Evolutionary conservation across 2,797 vertebrate genomes (phyloP), one percentile per base, ranked within the genome.

Genomic region (Ibycter americanus): DNA sequence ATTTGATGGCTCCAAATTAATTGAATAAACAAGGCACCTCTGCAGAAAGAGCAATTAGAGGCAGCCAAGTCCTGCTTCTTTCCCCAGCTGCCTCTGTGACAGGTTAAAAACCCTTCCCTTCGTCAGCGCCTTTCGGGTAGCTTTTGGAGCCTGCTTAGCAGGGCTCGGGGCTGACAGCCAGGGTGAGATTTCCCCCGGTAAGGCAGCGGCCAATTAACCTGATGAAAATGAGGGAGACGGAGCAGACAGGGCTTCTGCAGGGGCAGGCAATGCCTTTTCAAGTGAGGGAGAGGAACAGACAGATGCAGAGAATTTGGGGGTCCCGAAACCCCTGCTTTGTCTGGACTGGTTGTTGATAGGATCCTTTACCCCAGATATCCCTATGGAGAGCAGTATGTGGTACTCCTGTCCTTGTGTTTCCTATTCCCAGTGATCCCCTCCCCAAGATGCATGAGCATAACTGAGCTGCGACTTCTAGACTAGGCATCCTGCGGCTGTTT

Each of bases 1-100:
- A 15, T 92, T 87, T 92, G 94, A 95, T 67, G 91, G 94, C 87
- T 95, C 77, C 88, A 93, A 92, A 95, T 92, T 87, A 97, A 96
- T 95, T 1, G 70, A 91, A 90, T 68, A 96, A 97, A 96, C 91
- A 92, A 96, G 89, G 89, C 73, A 92, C 63, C 85, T 68, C 82
- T 55, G 58, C 1, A 8, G 51, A 90, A 63, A 17, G 91, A 92
- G 93, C 96, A 96, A 88, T 93, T 86, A 93, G 90, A 89, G 93
- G 86, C 90, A 83, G 81, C 9, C 51, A 2, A 76, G 86, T 19
- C 54, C 78, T 58, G 83, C 90, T 96, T 83, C 86, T 38, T 63
- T 65, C 87, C 40, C 42, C 88, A 84, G 94, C 95, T 95, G 91
- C 87, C 82, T 88, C 63, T 32, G 83, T 97, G 97, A 90, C 96